These are phyloP conservation scores for Trissolcus brochymenae DNA, from an alignment of 2,888 invertebrate species.

Conservation along the genomic window DNA sequence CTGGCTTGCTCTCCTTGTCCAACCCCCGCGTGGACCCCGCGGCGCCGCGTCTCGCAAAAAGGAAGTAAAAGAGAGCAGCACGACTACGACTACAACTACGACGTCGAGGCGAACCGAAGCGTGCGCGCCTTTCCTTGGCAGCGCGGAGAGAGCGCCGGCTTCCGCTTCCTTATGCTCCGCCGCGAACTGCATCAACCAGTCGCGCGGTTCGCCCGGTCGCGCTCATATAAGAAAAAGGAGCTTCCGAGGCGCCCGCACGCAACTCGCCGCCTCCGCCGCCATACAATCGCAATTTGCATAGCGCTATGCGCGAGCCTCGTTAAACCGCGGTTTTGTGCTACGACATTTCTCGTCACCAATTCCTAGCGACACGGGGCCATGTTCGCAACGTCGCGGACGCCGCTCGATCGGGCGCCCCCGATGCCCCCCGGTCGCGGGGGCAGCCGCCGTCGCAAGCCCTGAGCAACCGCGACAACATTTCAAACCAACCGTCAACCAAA, in stretches of 20 bases:
- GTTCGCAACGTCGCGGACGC: conserved; percentile 8
- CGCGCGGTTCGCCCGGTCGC: conserved; percentile 75
- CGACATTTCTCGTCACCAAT: background rate
- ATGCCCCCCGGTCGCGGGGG: conserved; percentile 38
- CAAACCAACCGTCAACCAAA: conserved; percentile 69
- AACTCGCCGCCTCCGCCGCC: conserved; percentile 8
- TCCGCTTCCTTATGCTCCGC: conserved; percentile 76
- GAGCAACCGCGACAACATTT: conserved; percentile 11
- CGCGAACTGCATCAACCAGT: conserved; percentile 76
- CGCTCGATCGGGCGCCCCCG: conserved; percentile 19
- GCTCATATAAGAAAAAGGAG: conserved; percentile 72
- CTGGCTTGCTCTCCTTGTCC: conserved; percentile 47
- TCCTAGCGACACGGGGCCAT: conserved; percentile 5
- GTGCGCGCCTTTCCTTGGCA: conserved; percentile 75
- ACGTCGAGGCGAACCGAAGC: conserved; percentile 73
- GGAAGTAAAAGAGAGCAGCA: conserved; percentile 66
- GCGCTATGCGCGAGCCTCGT: background rate
- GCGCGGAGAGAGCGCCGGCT: conserved; percentile 71
- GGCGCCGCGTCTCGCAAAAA: conserved; percentile 61
- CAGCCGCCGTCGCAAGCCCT: conserved; percentile 11
- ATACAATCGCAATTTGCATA: conserved; percentile 1
- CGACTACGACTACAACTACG: conserved; percentile 65
- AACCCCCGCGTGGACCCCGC: conserved; percentile 58
- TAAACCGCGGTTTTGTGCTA: conserved; percentile 2
- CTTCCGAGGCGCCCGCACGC: conserved; percentile 32